These are phyloP conservation scores for Cryptus viduatorius DNA, from an alignment of 2,888 invertebrate genomes.

Conservation along the genomic window DNA sequence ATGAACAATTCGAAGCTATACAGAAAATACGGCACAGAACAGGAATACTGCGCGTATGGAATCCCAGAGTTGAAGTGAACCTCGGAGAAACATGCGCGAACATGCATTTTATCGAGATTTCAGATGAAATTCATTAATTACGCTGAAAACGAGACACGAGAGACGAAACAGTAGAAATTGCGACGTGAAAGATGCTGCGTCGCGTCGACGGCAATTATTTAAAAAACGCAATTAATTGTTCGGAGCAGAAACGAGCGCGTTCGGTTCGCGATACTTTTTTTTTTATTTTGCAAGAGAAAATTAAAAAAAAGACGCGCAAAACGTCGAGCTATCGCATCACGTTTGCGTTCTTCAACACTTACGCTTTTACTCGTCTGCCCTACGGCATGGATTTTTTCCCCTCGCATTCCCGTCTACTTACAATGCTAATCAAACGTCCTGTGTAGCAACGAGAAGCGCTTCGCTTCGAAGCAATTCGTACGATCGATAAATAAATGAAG, in stretches of 20 bases:
- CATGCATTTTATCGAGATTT: conserved; percentile 6
- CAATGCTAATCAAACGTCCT: conserved; percentile 3
- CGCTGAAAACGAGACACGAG: not conserved
- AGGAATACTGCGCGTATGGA: not conserved
- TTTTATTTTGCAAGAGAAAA: not conserved
- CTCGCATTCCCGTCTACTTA: conserved; percentile 13
- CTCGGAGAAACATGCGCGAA: not conserved
- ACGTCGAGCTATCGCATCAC: not conserved
- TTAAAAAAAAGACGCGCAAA: not conserved
- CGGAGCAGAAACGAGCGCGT: not conserved
- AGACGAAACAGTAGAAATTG: not conserved
- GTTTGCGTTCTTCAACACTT: not conserved
- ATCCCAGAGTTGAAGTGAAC: not conserved
- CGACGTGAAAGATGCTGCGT: not conserved
- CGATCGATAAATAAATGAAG: conserved; percentile 9
- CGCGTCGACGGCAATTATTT: conserved; percentile 11
- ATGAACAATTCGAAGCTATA: conserved; percentile 13
- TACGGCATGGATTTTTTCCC: not conserved
- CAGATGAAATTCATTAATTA: conserved; percentile 27
- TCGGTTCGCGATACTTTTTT: not conserved
- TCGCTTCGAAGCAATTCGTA: not conserved
- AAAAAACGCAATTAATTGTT: conserved; percentile 1
- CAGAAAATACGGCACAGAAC: not conserved
- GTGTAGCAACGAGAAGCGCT: not conserved
- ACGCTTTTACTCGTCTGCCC: conserved; percentile 6